Percentiles rank a stretch among this genome's conserved stretches.
Conservation (phyloP, 1,140 invertebrate genomes). For the Pseudomyrmex concolor region DNA sequence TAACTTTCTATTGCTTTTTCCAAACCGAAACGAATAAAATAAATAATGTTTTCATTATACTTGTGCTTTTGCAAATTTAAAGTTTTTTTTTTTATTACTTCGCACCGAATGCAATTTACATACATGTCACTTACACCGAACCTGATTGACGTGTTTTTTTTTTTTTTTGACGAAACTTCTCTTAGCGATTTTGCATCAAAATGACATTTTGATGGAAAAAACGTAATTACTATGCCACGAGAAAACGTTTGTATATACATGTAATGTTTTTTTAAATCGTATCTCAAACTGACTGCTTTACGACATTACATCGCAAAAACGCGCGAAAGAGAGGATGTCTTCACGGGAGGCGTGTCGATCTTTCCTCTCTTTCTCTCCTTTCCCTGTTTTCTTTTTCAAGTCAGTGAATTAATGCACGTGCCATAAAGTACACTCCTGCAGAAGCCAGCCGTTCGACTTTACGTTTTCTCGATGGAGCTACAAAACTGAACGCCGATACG, state of each 20-base stretch:
- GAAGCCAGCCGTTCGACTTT: slow-evolving; percentile 56
- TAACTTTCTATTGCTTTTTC: slow-evolving; percentile 3
- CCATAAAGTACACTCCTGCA: slow-evolving; percentile 64
- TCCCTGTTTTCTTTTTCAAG: slow-evolving; percentile 58
- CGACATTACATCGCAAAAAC: slow-evolving; percentile 30
- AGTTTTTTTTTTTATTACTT: neutral
- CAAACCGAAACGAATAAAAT: too few relatives aligned
- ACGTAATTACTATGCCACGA: neutral
- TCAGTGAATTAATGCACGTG: slow-evolving; percentile 62
- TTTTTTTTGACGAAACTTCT: neutral
- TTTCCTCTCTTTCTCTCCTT: slow-evolving; percentile 13
- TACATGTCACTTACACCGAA: too few relatives aligned
- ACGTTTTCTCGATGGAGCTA: slow-evolving; percentile 63
- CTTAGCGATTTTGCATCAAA: neutral
- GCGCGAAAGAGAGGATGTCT: too few relatives aligned
- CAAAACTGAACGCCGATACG: slow-evolving; percentile 65
- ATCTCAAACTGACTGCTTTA: slow-evolving; percentile 16
- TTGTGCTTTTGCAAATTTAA: slow-evolving; percentile 5
- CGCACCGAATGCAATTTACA: too few relatives aligned
- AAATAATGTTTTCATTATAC: neutral
- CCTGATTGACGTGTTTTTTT: neutral
- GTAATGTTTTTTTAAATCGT: neutral
- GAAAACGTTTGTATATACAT: neutral
- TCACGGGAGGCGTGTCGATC: neutral
- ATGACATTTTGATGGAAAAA: neutral